A percentile compares a stretch with the other conserved stretches of the same genome.
Conservation (phyloP, 2,797 vertebrate genomes). For the Channallabes apus region DNA sequence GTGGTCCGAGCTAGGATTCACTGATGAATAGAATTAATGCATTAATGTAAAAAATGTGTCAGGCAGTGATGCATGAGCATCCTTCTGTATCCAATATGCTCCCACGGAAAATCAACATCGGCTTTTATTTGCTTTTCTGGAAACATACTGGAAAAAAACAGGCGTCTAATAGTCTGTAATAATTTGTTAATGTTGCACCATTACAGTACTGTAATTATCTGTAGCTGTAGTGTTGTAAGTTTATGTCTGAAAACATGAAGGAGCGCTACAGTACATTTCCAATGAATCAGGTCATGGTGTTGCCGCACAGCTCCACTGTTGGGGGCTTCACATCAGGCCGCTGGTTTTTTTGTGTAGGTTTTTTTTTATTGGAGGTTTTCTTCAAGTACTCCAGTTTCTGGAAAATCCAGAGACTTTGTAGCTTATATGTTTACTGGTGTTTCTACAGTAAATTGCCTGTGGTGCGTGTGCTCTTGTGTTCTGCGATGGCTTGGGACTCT, state of each 20-base stretch:
- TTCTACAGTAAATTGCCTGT: too few species aligned
- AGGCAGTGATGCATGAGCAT: neutral
- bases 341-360: too few species aligned
- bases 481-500: too few species aligned
- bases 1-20: neutral
- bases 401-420: too few species aligned
- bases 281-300: neutral
- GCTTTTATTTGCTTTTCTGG: neutral
- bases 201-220: conserved; percentile 37
- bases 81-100: neutral
- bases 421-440: too few species aligned
- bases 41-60: neutral
- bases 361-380: too few species aligned
- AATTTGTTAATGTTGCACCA: conserved; percentile 38
- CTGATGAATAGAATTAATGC: neutral
- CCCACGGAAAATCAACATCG: neutral
- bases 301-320: too few species aligned
- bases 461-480: too few species aligned
- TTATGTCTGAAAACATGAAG: neutral
- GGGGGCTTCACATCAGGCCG: too few species aligned
- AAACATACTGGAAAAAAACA: too few species aligned
- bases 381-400: too few species aligned
- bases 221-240: neutral
- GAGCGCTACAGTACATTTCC: neutral
- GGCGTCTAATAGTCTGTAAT: conserved; percentile 33